These are phyloP conservation scores for Lysandra coridon DNA, from an alignment of 2,888 invertebrate species.

Conservation along the genomic window DNA sequence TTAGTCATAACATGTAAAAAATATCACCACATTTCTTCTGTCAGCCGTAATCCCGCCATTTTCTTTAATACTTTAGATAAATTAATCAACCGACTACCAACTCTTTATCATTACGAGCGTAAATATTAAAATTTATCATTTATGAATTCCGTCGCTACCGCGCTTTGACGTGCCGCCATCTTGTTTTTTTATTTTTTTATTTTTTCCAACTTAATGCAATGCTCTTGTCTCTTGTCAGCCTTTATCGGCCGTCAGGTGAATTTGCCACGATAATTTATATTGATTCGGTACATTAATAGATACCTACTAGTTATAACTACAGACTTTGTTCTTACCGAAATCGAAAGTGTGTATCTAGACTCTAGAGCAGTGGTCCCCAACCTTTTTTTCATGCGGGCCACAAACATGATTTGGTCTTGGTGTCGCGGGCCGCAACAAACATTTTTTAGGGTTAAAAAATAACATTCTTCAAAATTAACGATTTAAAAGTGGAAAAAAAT, in stretches of 20 bases:
- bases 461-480: no score
- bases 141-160: constrained; percentile 76
- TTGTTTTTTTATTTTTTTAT: constrained; percentile 69
- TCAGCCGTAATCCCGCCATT: neutral
- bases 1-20: constrained; percentile 22
- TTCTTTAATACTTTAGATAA: constrained; percentile 29
- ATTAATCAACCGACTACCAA: constrained; percentile 46
- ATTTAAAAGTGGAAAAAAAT: no score
- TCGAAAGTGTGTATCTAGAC: neutral
- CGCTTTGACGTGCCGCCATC: constrained; percentile 72
- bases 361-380: no score
- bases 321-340: neutral
- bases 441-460: no score
- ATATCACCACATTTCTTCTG: constrained; percentile 12
- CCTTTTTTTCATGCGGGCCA: no score
- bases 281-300: constrained; percentile 32
- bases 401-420: no score
- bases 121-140: constrained; percentile 80
- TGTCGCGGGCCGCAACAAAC: no score
- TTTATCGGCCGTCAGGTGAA: constrained; percentile 54
- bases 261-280: constrained; percentile 47
- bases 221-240: constrained; percentile 67
- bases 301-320: constrained; percentile 6
- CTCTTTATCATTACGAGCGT: constrained; percentile 60
- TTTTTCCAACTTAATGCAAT: constrained; percentile 67